Evolutionary conservation across 2,797 vertebrate species (phyloP).

Genomic region (Coluber constrictor): DNA sequence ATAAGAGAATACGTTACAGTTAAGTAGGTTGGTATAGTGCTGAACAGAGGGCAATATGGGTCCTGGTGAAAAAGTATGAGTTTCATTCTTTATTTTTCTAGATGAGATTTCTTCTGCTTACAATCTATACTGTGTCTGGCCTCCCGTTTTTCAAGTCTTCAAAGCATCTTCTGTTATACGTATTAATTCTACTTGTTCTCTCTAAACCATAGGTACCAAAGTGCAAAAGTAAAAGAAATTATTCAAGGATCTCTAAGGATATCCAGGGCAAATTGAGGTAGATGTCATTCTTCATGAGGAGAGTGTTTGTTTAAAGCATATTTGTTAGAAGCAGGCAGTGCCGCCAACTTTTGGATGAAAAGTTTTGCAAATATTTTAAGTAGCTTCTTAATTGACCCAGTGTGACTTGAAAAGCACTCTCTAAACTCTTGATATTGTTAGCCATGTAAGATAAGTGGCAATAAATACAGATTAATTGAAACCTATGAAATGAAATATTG

Average conservation of each 20-base stretch:
- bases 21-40: not conserved
- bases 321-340: constrained; percentile 54
- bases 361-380: constrained; percentile 71
- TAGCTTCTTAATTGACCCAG: constrained; percentile 70
- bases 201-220: not conserved
- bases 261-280: constrained; percentile 41
- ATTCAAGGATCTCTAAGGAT: constrained; percentile 42
- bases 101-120: not conserved
- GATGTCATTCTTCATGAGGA: constrained; percentile 48
- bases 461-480: constrained; percentile 73
- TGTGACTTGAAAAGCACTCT: constrained; percentile 71
- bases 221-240: constrained; percentile 36
- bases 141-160: constrained; percentile 16
- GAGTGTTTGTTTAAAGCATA: constrained; percentile 58
- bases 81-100: constrained; percentile 12
- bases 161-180: constrained; percentile 33
- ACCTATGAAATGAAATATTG: constrained; percentile 59
- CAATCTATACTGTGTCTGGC: constrained; percentile 3
- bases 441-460: constrained; percentile 72
- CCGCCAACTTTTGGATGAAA: constrained; percentile 53
- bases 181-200: constrained; percentile 15
- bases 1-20: not conserved
- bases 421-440: constrained; percentile 70
- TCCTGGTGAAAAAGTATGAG: not conserved
- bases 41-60: constrained; percentile 1